Evolutionary conservation across 2,113 vertebrate genomes (phyloP), one percentile per base, ranked within the genome.

Genomic region (Patagioenas fasciata): DNA sequence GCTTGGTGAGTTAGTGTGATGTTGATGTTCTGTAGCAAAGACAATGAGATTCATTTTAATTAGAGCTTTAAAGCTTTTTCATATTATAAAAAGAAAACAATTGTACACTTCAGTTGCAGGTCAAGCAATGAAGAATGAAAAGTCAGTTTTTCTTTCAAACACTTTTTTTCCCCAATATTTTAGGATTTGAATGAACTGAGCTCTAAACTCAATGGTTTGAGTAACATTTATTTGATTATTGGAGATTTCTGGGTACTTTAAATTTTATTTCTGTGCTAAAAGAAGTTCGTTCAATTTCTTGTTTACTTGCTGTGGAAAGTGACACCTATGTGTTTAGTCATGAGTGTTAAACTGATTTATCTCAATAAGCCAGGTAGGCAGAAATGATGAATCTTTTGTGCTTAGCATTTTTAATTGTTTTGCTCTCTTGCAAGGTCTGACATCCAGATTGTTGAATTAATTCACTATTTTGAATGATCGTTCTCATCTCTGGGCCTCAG

Each of bases 391-490:
- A 4, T 58, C 24, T 44, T 81, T 48, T 83, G 28, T 65, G 25
- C 19, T 66, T 62, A 60, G 10, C 2, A 1, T 40, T 60, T 82
- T 82, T 81, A 53, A 62, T 60, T 66, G 36, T 58, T 50, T 50
- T 47, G 10, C 31, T 87, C 8, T 61, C 38, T 78, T 77, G 80
- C 20, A 3, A 20, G 51, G 24, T 32, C 18, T 38, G 54, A 47
- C 11, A 80, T 57, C 13, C 11, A 38, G 34, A 34, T 23, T 66
- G 19, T 50, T 77, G 62, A 95, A 73, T 81, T 89, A 92, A 78
- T 81, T 96, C 74, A 83, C 56, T 65, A 10, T 95, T 95, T 90
- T 78, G 54, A 60, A 40, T 90, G 47, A 26, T 54, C 64, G 83
- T 91, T 93, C 50, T 67, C 64, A 85, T 92, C 82, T 91, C 74